A percentile compares a stretch with the other conserved stretches of the same genome.
These are phyloP conservation scores for Menidia menidia DNA, from an alignment of 2,797 vertebrate genomes.

Conservation along the genomic window DNA sequence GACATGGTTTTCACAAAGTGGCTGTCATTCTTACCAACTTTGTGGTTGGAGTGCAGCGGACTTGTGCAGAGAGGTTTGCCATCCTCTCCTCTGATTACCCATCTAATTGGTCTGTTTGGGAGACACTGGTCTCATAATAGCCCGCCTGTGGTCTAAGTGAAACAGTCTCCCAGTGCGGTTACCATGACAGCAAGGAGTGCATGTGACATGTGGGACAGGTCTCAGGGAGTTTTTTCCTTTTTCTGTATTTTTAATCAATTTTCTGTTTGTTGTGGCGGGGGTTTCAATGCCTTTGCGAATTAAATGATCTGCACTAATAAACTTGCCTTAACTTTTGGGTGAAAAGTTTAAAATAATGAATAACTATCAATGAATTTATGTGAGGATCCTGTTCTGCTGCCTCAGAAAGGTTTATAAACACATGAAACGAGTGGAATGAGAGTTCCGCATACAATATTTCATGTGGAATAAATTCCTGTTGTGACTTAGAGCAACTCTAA, in stretches of 20 bases:
- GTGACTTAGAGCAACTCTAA: background rate
- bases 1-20: conserved; percentile 29
- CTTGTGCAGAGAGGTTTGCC: conserved; percentile 46
- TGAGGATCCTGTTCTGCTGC: too few relatives aligned
- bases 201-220: conserved; percentile 37
- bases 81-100: conserved; percentile 54
- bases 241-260: too few relatives aligned
- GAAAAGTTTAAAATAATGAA: too few relatives aligned
- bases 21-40: conserved; percentile 56
- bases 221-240: conserved; percentile 26
- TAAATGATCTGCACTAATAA: too few relatives aligned
- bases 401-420: too few relatives aligned
- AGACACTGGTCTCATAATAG: conserved; percentile 73
- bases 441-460: background rate
- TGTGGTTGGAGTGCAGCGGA: conserved; percentile 52
- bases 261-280: too few relatives aligned
- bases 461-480: background rate
- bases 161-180: conserved; percentile 42
- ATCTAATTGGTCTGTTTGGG: conserved; percentile 74
- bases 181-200: conserved; percentile 40
- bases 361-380: too few relatives aligned
- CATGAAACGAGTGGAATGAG: too few relatives aligned
- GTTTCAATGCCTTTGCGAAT: too few relatives aligned
- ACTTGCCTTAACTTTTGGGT: too few relatives aligned
- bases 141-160: conserved; percentile 64